Conservation (phyloP, 2,113 vertebrate species). For the Myotis yumanensis region DNA sequence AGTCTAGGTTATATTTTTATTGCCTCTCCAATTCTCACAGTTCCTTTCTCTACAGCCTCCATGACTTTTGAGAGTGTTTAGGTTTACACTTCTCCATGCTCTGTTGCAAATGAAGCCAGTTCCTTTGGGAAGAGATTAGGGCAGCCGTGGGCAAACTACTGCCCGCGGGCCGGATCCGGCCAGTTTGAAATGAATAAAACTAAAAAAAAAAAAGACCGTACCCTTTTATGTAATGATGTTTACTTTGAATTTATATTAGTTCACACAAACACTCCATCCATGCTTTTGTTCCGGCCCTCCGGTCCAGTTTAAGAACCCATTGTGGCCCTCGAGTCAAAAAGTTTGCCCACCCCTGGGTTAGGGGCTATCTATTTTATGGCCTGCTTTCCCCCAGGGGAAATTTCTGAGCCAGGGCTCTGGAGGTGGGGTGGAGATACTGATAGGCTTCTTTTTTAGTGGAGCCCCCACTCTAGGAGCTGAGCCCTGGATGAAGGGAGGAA, state of each 20-base stretch:
- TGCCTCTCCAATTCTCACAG: rapidly evolving
- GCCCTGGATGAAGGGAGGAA: not conserved
- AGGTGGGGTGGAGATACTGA: not conserved
- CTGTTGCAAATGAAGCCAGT: not conserved
- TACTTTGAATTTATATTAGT: too few species aligned
- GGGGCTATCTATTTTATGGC: not conserved
- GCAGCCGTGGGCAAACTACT: too few species aligned
- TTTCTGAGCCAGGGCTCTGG: slow-evolving; percentile 21
- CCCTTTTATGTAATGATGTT: too few species aligned
- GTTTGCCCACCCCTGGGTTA: too few species aligned
- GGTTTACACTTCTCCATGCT: not conserved
- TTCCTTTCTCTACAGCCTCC: not conserved
- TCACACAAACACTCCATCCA: too few species aligned
- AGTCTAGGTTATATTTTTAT: not conserved
- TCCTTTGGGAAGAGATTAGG: not conserved
- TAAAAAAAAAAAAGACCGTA: too few species aligned
- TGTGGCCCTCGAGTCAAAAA: too few species aligned
- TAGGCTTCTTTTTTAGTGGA: not conserved
- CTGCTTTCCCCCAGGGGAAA: not conserved
- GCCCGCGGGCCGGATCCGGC: too few species aligned
- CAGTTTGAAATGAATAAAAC: too few species aligned
- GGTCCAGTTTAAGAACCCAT: too few species aligned
- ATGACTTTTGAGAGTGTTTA: not conserved
- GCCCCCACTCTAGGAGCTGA: not conserved
- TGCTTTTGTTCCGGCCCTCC: too few species aligned